Evolutionary conservation across 1,140 invertebrate species (phyloP), one percentile per base, ranked within the genome.

Genomic region (Sycobia sp.): DNA sequence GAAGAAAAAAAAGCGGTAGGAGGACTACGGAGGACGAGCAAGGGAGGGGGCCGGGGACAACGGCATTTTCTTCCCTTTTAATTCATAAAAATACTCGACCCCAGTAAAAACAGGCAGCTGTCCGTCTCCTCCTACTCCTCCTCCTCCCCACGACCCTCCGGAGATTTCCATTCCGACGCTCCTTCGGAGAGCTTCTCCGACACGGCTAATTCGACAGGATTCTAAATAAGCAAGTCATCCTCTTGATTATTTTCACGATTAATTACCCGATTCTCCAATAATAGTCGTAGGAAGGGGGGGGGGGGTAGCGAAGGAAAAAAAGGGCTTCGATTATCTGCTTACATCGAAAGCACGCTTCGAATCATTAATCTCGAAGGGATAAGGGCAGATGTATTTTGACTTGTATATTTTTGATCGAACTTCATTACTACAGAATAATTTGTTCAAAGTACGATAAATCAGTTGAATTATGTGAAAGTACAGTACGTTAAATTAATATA

Each of bases 31-130:
- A 13, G n/a, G 16, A 20, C 32, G 32, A 27, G 22, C 22, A 16
- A 34, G 27, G 20, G 23, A 32, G 27, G 16, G 29, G n/a, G 27
- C 32, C 43, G 20, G 36, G 11, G 25, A 38, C 51, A 38, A 38
- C 29, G 68, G 67, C 66, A 68, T 67, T 67, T 68, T 68, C 65
- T 63, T 63, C 67, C 65, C 69, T 65, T 70, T 72, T 71, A 72
- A 73, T 72, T 72, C 69, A 73, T 69, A 75, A 71, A 72, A 75
- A 75, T 72, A 72, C 70, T 72, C 51, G 46, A 66, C 55, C 62
- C 64, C 43, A 67, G 50, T n/a, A 58, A 68, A 60, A 67, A 66
- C 41, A 68, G 25, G 16, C 46, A 18, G 32, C 44, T 41, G 10
- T 29, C n/a, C 25, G 5, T 16, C 10, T n/a, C 39, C 38, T 22